Conservation (phyloP, 2,113 vertebrate genomes). For the Tauraco erythrolophus region DNA sequence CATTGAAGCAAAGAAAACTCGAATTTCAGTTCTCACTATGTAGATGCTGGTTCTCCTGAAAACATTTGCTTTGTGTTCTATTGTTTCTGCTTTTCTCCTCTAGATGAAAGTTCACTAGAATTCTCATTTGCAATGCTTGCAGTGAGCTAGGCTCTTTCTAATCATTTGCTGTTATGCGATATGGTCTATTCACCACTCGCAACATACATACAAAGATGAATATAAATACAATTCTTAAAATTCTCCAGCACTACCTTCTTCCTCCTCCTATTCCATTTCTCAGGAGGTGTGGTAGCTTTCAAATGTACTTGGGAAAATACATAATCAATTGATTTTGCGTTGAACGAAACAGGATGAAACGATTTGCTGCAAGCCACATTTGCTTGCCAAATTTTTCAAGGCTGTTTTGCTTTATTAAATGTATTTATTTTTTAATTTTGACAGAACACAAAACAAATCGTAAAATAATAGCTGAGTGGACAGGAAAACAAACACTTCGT, state of each 20-base stretch:
- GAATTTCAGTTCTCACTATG: not conserved
- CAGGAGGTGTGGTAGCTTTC: not conserved
- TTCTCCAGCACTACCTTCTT: not conserved
- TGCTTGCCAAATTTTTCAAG: not conserved
- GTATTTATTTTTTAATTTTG: not conserved
- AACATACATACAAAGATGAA: not conserved
- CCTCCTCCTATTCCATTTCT: not conserved
- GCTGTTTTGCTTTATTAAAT: constrained; percentile 1
- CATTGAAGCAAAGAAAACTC: not conserved
- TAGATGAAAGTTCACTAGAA: not conserved
- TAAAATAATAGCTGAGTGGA: not conserved
- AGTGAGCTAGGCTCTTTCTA: not conserved
- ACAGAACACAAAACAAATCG: not conserved
- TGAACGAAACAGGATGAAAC: not conserved
- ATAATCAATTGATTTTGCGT: not conserved
- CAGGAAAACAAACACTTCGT: not conserved
- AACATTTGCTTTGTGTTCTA: not conserved
- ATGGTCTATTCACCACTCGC: not conserved
- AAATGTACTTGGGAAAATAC: not conserved
- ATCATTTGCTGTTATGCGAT: not conserved
- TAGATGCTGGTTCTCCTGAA: not conserved
- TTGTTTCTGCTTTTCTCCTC: not conserved
- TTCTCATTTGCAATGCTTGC: not conserved
- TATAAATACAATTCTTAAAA: not conserved
- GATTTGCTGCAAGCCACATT: not conserved